Evolutionary conservation across 2,888 invertebrate species (phyloP), one percentile per base, ranked within the genome.

Genomic region (Drosophila leonis): DNA sequence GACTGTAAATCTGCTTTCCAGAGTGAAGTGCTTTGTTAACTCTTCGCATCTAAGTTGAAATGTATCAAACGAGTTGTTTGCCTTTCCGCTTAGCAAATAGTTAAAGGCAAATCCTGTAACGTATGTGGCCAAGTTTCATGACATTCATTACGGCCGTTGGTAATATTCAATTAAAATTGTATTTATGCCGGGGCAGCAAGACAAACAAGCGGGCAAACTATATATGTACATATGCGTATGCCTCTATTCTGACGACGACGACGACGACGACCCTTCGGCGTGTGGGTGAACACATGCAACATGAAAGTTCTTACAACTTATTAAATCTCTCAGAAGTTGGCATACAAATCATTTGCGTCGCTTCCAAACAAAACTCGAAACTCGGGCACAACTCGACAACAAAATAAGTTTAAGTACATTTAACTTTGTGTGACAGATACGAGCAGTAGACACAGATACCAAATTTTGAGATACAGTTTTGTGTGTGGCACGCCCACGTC

Each of bases 371-470:
- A 61, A 63, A 61, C 68, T 48, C 37, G 61, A 42, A 70, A 70
- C 49, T 70, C 70, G 70, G 51, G 61, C 55, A 70, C 65, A 82
- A 80, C 83, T 83, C 66, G 73, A 83, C 80, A 80, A 80, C 80
- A 80, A 80, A 80, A 83, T 80, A 83, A 83, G 83, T 80, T 83
- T 72, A 83, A 83, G 80, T 83, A 77, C 78, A 80, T 80, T 83
- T 80, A 83, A 83, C 80, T 80, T 82, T 75, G 24, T 79, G 82
- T 69, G 69, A 63, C 41, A 56, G 64, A 66, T 60, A 56, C 60
- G 33, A 20, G 46, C 46, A 44, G 70, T 49, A 42, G 42, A 44
- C 55, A 49, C 70, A 71, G 62, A 62, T 63, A 71, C 46, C 46
- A 71, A 57, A 57, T 54, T 71, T 71, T 62, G 27, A 71, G 62